phyloP scores from a whole-genome alignment of 2,113 vertebrate genomes.

The Cryptomyrus ogoouensis region DNA sequence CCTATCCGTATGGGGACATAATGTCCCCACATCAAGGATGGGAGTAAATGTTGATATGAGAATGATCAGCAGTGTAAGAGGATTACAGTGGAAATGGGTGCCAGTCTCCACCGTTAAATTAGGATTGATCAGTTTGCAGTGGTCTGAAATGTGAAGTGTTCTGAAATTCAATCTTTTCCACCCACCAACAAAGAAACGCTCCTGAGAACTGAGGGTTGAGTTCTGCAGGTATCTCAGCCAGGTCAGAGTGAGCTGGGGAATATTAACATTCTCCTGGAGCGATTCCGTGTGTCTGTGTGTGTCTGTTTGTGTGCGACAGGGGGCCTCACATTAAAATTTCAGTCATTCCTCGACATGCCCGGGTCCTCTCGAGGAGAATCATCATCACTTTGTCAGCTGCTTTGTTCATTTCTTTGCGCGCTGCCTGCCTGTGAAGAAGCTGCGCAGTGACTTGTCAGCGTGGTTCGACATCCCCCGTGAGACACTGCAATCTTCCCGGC shows the following conservation, averaged over 20 bases:
- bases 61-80: neutral
- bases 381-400: conserved; percentile 5
- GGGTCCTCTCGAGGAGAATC: neutral
- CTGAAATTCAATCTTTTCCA: neutral
- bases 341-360: neutral
- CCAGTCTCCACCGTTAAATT: neutral
- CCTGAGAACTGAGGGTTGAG: neutral
- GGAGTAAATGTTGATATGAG: neutral
- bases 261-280: neutral
- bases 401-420: conserved; percentile 6
- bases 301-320: neutral
- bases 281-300: neutral
- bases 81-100: neutral
- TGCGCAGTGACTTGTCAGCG: neutral
- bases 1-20: too few species aligned
- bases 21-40: neutral
- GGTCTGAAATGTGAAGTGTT: neutral
- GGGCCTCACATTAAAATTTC: conserved; percentile 8
- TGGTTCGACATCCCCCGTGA: neutral
- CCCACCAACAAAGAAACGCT: neutral
- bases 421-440: neutral
- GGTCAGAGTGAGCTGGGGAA: neutral
- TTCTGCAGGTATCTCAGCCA: neutral
- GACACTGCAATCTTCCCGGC: neutral
- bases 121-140: conserved; percentile 2